These are phyloP conservation scores for Pseudococcus viburni DNA, from an alignment of 2,888 invertebrate species.

Conservation along the genomic window DNA sequence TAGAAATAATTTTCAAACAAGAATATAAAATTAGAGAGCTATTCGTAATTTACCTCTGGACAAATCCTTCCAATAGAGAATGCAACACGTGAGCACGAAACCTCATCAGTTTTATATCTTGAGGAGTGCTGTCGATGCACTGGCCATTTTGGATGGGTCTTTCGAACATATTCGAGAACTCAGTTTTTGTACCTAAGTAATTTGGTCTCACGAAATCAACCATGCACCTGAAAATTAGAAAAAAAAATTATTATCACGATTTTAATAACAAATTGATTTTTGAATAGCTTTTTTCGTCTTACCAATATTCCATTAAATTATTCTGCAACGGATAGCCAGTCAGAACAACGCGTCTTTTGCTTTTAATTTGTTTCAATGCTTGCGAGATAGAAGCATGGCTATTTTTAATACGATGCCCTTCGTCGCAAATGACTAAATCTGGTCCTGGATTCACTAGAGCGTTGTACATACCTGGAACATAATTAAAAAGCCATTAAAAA, in stretches of 20 bases:
- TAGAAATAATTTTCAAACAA: neutral
- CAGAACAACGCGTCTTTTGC: slow-evolving; percentile 93
- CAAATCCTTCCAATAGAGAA: slow-evolving; percentile 94
- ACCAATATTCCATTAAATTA: slow-evolving; percentile 95
- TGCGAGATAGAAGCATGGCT: slow-evolving; percentile 96
- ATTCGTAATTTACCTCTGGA: slow-evolving; percentile 80
- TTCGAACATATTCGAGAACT: slow-evolving; percentile 99
- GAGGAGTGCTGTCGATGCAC: slow-evolving; percentile 95
- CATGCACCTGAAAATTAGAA: slow-evolving; percentile 79
- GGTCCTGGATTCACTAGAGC: slow-evolving; percentile 93
- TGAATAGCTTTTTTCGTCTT: neutral
- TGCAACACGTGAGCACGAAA: slow-evolving; percentile 96
- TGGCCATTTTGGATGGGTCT: slow-evolving; percentile 98
- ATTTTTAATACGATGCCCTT: slow-evolving; percentile 98
- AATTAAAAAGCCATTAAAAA: neutral
- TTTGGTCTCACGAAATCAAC: slow-evolving; percentile 98
- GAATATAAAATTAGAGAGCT: neutral
- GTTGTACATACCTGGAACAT: slow-evolving; percentile 80
- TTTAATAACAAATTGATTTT: neutral
- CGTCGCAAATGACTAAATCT: slow-evolving; percentile 90
- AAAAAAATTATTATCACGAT: neutral
- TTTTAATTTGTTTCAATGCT: slow-evolving; percentile 94
- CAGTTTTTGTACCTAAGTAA: slow-evolving; percentile 95
- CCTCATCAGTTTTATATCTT: slow-evolving; percentile 93
- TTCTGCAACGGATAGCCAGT: slow-evolving; percentile 99